Conservation (phyloP, 2,797 vertebrate genomes). For the Typhlichthys eigenmanni region DNA sequence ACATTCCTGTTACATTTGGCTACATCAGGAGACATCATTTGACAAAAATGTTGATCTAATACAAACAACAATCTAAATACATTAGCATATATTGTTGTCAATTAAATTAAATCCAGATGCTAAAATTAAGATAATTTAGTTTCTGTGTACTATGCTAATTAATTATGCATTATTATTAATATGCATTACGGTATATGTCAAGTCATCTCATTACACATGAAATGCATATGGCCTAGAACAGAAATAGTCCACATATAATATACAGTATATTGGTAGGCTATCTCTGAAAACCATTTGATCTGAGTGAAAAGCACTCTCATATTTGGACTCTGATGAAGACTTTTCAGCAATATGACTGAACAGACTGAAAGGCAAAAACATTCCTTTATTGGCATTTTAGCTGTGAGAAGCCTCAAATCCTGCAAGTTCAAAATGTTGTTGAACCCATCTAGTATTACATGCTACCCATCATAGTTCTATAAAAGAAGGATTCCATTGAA, state of each 20-base stretch:
- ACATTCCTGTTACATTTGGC: conserved; percentile 47
- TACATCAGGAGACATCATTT: conserved; percentile 48
- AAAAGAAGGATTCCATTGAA: conserved; percentile 15
- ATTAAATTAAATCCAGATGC: no score
- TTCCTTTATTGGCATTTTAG: conserved; percentile 26
- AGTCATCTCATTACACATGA: no score
- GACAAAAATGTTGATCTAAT: conserved; percentile 35
- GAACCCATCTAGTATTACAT: conserved; percentile 25
- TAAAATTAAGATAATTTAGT: no score
- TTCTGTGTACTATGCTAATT: no score
- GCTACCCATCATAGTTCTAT: background rate
- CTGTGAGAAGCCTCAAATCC: conserved; percentile 16
- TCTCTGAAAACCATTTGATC: conserved; percentile 24
- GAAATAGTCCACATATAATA: background rate
- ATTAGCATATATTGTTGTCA: background rate
- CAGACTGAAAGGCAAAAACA: conserved; percentile 27
- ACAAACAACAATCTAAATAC: background rate
- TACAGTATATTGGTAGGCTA: conserved; percentile 4
- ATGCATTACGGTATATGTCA: no score
- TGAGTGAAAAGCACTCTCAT: conserved; percentile 18
- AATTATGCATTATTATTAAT: no score
- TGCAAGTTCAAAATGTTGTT: conserved; percentile 8
- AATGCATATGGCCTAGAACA: background rate
- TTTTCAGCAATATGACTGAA: conserved; percentile 29
- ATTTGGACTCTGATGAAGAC: conserved; percentile 18